A percentile compares a stretch with the other conserved stretches of the same genome.
phyloP scores from a whole-genome alignment of 2,888 invertebrate genomes.

The Podotricha telesiphe region DNA sequence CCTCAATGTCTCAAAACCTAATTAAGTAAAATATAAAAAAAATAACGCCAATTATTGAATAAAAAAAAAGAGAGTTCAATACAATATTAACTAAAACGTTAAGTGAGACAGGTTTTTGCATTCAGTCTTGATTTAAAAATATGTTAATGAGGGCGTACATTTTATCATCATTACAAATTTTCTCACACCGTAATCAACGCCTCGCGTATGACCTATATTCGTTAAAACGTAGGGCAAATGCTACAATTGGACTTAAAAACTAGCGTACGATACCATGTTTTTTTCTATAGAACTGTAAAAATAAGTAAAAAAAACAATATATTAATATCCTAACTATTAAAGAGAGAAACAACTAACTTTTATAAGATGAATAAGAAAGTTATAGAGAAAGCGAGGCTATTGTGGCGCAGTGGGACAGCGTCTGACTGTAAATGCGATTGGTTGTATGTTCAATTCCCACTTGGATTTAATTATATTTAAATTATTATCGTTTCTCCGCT shows the following conservation, averaged over 20 bases:
- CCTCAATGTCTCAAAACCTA: too few species aligned
- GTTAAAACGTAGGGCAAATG: slow-evolving; percentile 28
- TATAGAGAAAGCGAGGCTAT: too few species aligned
- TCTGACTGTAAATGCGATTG: too few species aligned
- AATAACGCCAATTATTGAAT: too few species aligned
- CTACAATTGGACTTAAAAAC: slow-evolving; percentile 26
- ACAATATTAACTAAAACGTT: not conserved
- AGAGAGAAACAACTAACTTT: not conserved
- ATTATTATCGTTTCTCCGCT: too few species aligned
- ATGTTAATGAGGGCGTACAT: slow-evolving; percentile 36
- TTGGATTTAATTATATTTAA: too few species aligned
- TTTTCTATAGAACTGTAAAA: slow-evolving; percentile 2
- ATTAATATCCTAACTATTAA: not conserved
- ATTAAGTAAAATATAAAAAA: too few species aligned
- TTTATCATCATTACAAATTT: slow-evolving; percentile 35
- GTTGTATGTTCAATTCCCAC: too few species aligned
- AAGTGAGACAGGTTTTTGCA: slow-evolving; percentile 1
- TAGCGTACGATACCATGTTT: not conserved
- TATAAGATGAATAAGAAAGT: not conserved
- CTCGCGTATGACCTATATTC: slow-evolving; percentile 35
- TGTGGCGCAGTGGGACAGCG: too few species aligned
- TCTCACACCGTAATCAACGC: slow-evolving; percentile 33
- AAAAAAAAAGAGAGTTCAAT: too few species aligned
- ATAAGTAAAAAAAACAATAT: too few species aligned
- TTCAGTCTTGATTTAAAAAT: slow-evolving; percentile 24